Conservation (phyloP, 1,140 invertebrate species). For the Lepidurus packardi region DNA sequence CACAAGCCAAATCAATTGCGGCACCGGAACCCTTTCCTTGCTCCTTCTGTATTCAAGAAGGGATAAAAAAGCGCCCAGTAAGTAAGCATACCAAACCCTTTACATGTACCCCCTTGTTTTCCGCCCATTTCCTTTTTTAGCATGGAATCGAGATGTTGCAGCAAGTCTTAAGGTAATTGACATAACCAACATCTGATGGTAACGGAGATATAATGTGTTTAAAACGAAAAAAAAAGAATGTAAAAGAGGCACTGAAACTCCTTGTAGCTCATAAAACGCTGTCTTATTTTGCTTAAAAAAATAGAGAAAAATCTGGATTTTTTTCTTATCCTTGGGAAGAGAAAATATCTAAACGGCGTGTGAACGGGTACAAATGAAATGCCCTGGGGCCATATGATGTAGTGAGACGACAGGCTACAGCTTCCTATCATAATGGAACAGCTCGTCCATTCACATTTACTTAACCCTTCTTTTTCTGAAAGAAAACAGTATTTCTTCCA, state of each 20-base stretch:
- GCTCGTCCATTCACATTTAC: constrained; percentile 14
- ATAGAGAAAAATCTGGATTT: neutral
- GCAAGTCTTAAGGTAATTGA: neutral
- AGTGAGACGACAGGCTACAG: neutral
- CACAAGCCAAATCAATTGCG: constrained; percentile 21
- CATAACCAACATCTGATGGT: no score
- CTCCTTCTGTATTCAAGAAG: neutral
- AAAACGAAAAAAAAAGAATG: neutral
- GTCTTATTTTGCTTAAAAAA: neutral
- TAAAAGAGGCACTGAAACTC: neutral
- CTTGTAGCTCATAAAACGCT: neutral
- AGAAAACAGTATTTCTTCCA: neutral
- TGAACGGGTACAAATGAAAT: neutral
- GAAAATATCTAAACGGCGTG: neutral
- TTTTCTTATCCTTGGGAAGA: neutral
- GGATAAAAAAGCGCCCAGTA: neutral
- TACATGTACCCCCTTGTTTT: neutral
- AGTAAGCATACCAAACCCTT: neutral
- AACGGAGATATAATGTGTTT: constrained; percentile 8
- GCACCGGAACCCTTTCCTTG: neutral
- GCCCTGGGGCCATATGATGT: neutral
- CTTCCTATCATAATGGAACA: constrained; percentile 17
- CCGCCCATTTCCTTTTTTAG: neutral
- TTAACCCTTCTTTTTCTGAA: neutral
- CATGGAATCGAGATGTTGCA: neutral